A percentile compares a stretch with the other conserved stretches of the same genome.
Evolutionary conservation across 2,888 invertebrate species (phyloP).

Genomic region (Xestia ashworthii): DNA sequence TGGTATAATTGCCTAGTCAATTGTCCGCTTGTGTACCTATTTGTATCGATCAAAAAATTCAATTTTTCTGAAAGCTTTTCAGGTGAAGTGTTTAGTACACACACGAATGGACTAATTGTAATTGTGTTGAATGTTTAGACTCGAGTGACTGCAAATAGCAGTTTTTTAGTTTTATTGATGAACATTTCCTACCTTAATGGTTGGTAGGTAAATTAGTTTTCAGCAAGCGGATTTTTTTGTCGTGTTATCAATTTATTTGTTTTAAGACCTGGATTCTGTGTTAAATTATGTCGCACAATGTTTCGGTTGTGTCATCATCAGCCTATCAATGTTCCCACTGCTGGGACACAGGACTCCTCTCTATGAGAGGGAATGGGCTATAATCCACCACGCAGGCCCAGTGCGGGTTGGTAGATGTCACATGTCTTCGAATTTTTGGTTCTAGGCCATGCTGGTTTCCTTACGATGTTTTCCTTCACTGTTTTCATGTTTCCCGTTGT

Average conservation of each 20-base stretch:
- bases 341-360: too few relatives aligned
- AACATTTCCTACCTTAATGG: not conserved
- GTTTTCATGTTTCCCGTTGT: too few relatives aligned
- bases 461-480: too few relatives aligned
- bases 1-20: conserved; percentile 26
- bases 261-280: not conserved
- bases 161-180: conserved; percentile 36
- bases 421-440: too few relatives aligned
- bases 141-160: not conserved
- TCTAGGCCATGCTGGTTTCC: too few relatives aligned
- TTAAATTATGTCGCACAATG: not conserved
- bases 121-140: conserved; percentile 3
- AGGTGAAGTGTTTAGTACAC: conserved; percentile 15
- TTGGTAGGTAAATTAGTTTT: not conserved
- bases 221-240: conserved; percentile 10
- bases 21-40: not conserved
- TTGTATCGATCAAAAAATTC: conserved; percentile 34
- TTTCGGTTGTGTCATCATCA: not conserved
- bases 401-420: too few relatives aligned
- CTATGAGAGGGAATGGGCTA: too few relatives aligned
- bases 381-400: too few relatives aligned
- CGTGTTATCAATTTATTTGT: not conserved
- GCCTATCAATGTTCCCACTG: too few relatives aligned
- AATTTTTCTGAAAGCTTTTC: conserved; percentile 60
- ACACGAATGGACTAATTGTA: conserved; percentile 32